phyloP scores from a whole-genome alignment of 2,113 vertebrate genomes.

The Odontesthes bonariensis region DNA sequence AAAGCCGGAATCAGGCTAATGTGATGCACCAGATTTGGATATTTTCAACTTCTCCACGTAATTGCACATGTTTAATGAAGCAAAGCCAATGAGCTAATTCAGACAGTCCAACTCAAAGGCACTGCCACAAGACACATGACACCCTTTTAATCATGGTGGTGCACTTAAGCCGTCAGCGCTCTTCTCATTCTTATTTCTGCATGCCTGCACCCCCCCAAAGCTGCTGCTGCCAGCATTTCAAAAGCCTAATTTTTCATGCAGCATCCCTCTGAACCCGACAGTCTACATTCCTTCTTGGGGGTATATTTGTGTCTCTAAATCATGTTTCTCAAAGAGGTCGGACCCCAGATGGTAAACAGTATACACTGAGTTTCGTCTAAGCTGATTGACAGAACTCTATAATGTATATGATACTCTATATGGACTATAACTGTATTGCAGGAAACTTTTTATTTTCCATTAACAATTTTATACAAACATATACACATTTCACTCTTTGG shows the following conservation, averaged over 20 bases:
- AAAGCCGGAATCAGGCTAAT: not conserved
- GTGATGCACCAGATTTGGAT: not conserved
- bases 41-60: constrained; percentile 1
- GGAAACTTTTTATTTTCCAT: too few relatives aligned
- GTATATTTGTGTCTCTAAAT: not conserved
- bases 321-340: not conserved
- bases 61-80: constrained; percentile 4
- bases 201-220: constrained; percentile 1
- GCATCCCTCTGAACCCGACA: too few relatives aligned
- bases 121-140: constrained; percentile 2
- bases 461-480: too few relatives aligned
- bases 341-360: too few relatives aligned
- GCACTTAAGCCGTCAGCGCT: constrained; percentile 4
- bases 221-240: not conserved
- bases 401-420: too few relatives aligned
- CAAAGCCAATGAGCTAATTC: not conserved
- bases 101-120: not conserved
- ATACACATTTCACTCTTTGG: too few relatives aligned
- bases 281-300: not conserved
- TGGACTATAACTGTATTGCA: too few relatives aligned
- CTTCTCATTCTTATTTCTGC: not conserved
- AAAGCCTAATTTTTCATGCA: not conserved
- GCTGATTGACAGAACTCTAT: too few relatives aligned
- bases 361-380: too few relatives aligned
- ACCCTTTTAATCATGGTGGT: constrained; percentile 9